Evolutionary conservation across 2,888 invertebrate species (phyloP).

Genomic region (Melolontha melolontha): DNA sequence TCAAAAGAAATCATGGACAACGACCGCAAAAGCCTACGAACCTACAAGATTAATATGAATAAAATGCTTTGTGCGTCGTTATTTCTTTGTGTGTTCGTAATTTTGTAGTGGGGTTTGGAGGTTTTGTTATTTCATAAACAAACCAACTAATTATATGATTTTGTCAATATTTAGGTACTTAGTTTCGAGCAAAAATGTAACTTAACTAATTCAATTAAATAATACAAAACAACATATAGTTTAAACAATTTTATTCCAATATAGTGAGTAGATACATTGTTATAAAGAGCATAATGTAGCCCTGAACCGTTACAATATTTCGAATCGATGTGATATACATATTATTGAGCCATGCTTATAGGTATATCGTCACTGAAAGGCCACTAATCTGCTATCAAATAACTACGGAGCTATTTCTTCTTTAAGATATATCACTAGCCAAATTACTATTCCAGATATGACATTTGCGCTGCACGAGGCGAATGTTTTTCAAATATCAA

Average conservation of each 20-base stretch:
- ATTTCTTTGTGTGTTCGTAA: too few species aligned
- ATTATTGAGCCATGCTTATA: conserved; percentile 58
- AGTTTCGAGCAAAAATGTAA: too few species aligned
- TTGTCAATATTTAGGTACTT: too few species aligned
- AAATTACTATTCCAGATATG: conserved; percentile 50
- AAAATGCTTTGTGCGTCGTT: too few species aligned
- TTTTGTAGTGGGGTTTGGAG: too few species aligned
- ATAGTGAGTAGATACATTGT: conserved; percentile 54
- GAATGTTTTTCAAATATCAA: conserved; percentile 18
- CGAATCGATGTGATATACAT: conserved; percentile 52
- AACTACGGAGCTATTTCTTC: conserved; percentile 55
- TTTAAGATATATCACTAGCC: conserved; percentile 58
- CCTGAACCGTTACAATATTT: conserved; percentile 49
- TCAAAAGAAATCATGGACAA: too few species aligned
- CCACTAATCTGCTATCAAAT: conserved; percentile 59
- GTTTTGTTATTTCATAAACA: too few species aligned
- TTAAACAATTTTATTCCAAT: conserved; percentile 55
- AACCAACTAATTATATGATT: too few species aligned
- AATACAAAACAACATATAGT: conserved; percentile 40
- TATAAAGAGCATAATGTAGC: conserved; percentile 48
- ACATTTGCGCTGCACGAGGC: conserved; percentile 27
- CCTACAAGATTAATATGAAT: too few species aligned
- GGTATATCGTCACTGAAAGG: conserved; percentile 58
- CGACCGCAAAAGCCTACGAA: too few species aligned
- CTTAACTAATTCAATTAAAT: too few species aligned